Conservation (phyloP, 2,113 vertebrate species). For the Rhizomys pruinosus region DNA sequence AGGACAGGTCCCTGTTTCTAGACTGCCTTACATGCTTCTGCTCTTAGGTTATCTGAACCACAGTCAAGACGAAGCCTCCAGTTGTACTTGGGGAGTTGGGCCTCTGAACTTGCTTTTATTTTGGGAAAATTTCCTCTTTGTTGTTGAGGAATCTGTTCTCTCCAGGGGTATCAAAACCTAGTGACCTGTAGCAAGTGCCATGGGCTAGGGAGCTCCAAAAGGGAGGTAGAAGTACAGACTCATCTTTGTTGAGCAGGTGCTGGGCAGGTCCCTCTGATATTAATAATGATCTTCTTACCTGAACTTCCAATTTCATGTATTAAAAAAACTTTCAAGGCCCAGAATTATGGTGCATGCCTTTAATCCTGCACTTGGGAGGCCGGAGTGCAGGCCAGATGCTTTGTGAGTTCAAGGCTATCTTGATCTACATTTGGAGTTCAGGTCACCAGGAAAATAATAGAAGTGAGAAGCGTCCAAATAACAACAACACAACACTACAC, state of each 20-base stretch:
- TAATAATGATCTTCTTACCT: not conserved
- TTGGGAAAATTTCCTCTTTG: not conserved
- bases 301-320: not conserved
- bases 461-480: too few relatives aligned
- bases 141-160: not conserved
- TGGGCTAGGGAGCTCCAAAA: not conserved
- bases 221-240: not conserved
- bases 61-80: too few relatives aligned
- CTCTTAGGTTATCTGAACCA: too few relatives aligned
- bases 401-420: too few relatives aligned
- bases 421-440: too few relatives aligned
- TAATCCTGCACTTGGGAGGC: too few relatives aligned
- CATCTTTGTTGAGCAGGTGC: not conserved
- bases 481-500: too few relatives aligned
- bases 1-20: not conserved
- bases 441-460: too few relatives aligned
- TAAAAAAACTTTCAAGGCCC: too few relatives aligned
- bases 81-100: too few relatives aligned
- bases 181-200: not conserved
- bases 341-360: too few relatives aligned
- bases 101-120: not conserved
- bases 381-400: too few relatives aligned
- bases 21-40: not conserved
- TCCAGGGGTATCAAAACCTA: not conserved
- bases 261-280: not conserved